Percentiles rank a stretch among this genome's conserved stretches.
Conservation (phyloP, 2,797 vertebrate genomes). For the Ctenopoma multispine region DNA sequence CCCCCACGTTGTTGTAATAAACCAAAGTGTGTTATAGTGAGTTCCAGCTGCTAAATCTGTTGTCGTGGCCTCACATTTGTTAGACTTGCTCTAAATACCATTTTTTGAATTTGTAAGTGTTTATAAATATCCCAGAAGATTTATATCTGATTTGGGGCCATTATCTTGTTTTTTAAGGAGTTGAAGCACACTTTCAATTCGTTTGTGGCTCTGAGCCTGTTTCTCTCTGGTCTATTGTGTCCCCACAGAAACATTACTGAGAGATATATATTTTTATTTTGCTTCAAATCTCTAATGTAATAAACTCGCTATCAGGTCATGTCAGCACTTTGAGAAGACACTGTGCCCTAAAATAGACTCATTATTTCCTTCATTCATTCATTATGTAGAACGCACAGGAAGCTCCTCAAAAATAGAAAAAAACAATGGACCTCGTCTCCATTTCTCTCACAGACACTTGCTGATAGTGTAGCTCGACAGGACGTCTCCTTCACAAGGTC, state of each 20-base stretch:
- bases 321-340: slow-evolving; percentile 21
- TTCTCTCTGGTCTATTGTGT: slow-evolving; percentile 7
- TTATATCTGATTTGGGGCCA: no score
- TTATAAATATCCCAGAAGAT: no score
- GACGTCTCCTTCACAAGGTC: slow-evolving; percentile 57
- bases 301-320: slow-evolving; percentile 8
- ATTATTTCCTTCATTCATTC: slow-evolving; percentile 46
- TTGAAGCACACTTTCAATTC: no score
- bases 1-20: not conserved
- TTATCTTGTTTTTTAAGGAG: no score
- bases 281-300: slow-evolving; percentile 17
- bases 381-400: slow-evolving; percentile 55
- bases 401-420: slow-evolving; percentile 37
- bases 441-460: slow-evolving; percentile 30
- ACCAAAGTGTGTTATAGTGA: not conserved
- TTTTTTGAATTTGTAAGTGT: no score
- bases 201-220: no score
- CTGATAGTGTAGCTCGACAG: slow-evolving; percentile 40
- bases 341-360: slow-evolving; percentile 36
- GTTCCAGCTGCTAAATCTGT: no score
- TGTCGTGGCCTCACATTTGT: no score
- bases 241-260: not conserved
- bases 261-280: slow-evolving; percentile 1
- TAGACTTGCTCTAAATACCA: no score
- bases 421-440: slow-evolving; percentile 11